Percentiles rank a stretch among this genome's conserved stretches.
phyloP scores from a whole-genome alignment of 1,140 invertebrate species.

The Calephelis virginiensis region DNA sequence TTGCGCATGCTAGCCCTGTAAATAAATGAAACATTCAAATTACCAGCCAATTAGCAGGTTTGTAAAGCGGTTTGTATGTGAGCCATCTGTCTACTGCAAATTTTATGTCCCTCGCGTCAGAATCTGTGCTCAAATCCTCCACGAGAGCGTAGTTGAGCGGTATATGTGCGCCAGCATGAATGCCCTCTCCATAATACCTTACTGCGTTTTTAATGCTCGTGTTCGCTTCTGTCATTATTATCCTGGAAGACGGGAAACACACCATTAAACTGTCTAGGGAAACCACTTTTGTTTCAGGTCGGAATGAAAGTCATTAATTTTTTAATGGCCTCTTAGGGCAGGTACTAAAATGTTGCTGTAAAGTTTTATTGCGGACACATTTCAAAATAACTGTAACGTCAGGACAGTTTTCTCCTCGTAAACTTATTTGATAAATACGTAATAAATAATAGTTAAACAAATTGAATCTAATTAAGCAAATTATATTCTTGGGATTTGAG shows the following conservation, averaged over 20 bases:
- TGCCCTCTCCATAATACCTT: slow-evolving; percentile 81
- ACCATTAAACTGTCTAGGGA: slow-evolving; percentile 9
- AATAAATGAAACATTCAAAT: background rate
- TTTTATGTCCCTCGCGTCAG: slow-evolving; percentile 78
- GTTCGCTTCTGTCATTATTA: slow-evolving; percentile 84
- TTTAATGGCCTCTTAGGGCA: slow-evolving; percentile 29
- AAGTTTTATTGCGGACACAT: slow-evolving; percentile 20
- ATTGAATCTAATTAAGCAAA: too few relatives aligned
- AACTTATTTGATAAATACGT: too few relatives aligned
- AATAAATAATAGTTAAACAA: too few relatives aligned
- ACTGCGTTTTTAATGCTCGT: slow-evolving; percentile 78
- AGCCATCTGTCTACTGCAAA: slow-evolving; percentile 79
- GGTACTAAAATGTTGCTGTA: slow-evolving; percentile 24
- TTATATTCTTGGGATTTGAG: too few relatives aligned
- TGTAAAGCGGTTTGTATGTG: slow-evolving; percentile 75
- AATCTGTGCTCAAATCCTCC: slow-evolving; percentile 67
- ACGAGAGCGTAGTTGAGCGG: slow-evolving; percentile 84
- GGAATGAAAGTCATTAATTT: slow-evolving; percentile 28
- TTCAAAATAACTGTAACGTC: background rate
- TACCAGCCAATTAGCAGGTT: slow-evolving; percentile 81
- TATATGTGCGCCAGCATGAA: slow-evolving; percentile 79
- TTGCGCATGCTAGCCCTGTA: too few relatives aligned
- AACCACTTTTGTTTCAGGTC: slow-evolving; percentile 14
- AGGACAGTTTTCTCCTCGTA: background rate
- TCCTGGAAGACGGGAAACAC: slow-evolving; percentile 57